Base-by-base conservation (phyloP, 1,140 invertebrate species). In the Ephestia elutella region DNA sequence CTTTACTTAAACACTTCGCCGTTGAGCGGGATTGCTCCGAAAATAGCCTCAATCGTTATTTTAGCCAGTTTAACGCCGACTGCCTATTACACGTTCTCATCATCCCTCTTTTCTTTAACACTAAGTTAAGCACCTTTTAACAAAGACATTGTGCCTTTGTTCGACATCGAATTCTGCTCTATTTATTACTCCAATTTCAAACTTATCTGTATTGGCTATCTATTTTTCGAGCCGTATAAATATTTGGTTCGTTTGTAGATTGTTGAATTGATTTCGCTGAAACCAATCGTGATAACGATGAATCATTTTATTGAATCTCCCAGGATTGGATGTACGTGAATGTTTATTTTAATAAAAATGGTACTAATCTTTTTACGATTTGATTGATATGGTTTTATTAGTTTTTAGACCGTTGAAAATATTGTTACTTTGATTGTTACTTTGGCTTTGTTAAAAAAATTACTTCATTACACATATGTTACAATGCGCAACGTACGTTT, bases 21-120 rank as follows among this genome's bases (percentile, higher is more conserved):
- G 56, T 60, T 62, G 19, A 64, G 57, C 35, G 55, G 58, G 54
- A 57, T 60, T 49, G 49, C 54, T 57, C 48, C 49, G 56, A 55
- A 61, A 62, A 62, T 58, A 48, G 56, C 18, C 17, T 11, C n/a
- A 35, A 54, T 28, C 50, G 50, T 53, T 53, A 53, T 53, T 53
- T 53, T 53, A 53, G 50, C 21, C 50, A 53, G 15, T 21, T 25
- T 53, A 53, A 53, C 28, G 21, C 19, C 19, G 50, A 53, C 50
- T 25, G 50, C 21, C 13, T 53, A n/a, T 53, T 20, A 53, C 50
- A 53, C 50, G 38, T 1, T 10, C 15, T 15, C 13, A 17, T 44
- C 2, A 15, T 44, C 10, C 1, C 11, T 10, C n/a, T 44, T 44
- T 44, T 44, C 38, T 44, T 15, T n/a, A 44, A n/a, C 3, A 44